Evolutionary conservation across 1,140 invertebrate species (phyloP).

Genomic region (Drosophila nigrodunni): DNA sequence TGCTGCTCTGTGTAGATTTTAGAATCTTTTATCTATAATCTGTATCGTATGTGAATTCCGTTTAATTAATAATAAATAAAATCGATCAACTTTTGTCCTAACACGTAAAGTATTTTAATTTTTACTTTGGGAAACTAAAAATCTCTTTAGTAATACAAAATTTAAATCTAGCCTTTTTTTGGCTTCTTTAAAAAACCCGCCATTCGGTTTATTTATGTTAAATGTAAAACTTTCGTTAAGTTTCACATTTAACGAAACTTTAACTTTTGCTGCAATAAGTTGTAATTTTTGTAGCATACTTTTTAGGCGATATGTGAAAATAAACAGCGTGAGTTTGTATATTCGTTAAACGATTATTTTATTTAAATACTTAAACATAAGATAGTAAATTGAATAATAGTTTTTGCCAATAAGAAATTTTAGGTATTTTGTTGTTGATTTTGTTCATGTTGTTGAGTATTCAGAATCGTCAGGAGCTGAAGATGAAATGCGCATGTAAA

Average conservation of each 20-base stretch:
- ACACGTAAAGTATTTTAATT: not conserved
- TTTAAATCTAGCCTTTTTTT: too few relatives aligned
- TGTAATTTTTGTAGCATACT: slow-evolving; percentile 27
- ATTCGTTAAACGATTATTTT: slow-evolving; percentile 69
- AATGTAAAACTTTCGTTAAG: slow-evolving; percentile 3
- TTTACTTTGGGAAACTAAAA: not conserved
- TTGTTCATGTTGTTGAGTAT: slow-evolving; percentile 5
- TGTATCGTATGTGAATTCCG: slow-evolving; percentile 38
- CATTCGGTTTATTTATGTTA: not conserved
- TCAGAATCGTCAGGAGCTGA: slow-evolving; percentile 25
- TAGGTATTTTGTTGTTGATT: slow-evolving; percentile 7
- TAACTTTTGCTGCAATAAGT: not conserved
- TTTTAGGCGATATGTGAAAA: slow-evolving; percentile 34
- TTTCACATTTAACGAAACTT: not conserved
- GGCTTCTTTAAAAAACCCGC: too few relatives aligned
- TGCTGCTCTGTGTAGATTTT: slow-evolving; percentile 28
- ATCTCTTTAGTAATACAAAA: not conserved
- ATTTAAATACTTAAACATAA: slow-evolving; percentile 76
- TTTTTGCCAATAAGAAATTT: slow-evolving; percentile 39
- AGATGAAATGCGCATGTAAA: slow-evolving; percentile 33
- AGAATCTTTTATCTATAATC: slow-evolving; percentile 29
- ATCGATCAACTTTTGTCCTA: slow-evolving; percentile 30
- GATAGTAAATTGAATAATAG: slow-evolving; percentile 48
- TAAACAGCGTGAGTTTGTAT: not conserved
- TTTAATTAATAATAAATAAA: slow-evolving; percentile 36